Conservation (phyloP, 2,797 vertebrate species). For the Amazona ochrocephala region DNA sequence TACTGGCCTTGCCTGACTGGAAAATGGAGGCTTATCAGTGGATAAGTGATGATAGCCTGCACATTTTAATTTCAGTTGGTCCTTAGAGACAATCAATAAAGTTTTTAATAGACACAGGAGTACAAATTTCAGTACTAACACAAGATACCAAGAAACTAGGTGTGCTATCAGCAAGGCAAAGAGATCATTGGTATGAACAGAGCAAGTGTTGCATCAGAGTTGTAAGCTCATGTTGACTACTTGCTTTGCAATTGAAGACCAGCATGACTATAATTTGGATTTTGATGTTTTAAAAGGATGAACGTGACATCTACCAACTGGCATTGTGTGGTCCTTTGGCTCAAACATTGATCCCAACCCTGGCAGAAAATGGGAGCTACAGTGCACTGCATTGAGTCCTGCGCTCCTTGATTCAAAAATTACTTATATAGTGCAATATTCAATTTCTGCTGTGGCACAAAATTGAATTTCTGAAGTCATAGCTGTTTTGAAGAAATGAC, state of each 20-base stretch:
- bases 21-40: background rate
- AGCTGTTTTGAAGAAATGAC: background rate
- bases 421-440: background rate
- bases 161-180: background rate
- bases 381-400: background rate
- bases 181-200: background rate
- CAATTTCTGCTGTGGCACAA: background rate
- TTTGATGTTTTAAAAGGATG: background rate
- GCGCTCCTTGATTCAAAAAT: background rate
- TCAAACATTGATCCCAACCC: background rate
- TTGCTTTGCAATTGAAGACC: background rate
- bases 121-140: background rate
- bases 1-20: background rate
- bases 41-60: too few relatives aligned
- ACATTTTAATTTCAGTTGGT: background rate
- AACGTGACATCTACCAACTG: background rate
- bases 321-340: fast-evolving
- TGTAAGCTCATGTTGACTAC: background rate
- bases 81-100: background rate
- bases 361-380: background rate
- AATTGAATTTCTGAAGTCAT: background rate
- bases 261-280: background rate
- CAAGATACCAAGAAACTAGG: background rate
- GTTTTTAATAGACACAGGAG: background rate
- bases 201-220: background rate